Base-by-base conservation (phyloP, 2,797 vertebrate genomes). In the Bryconaethiops microstoma region DNA sequence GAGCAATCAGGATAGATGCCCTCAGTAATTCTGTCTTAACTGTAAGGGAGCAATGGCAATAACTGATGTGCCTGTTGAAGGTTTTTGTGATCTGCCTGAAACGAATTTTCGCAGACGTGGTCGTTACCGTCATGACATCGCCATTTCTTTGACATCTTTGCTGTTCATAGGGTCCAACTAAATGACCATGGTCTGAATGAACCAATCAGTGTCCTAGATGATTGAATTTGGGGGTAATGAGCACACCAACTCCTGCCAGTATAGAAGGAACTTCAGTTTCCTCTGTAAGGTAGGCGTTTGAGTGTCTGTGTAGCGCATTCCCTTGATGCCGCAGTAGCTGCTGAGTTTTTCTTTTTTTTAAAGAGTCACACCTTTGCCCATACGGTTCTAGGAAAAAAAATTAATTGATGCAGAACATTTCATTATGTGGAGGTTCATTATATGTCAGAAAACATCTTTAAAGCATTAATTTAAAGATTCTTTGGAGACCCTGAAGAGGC, bases 181-280 rank as follows among this genome's bases (percentile, higher is more conserved):
- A 89, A 86, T 89, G 88, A 82, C 86, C 84, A 86, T 77, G 82
- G 76, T 84, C 83, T 88, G 84, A 82, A 79, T 83, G 76, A 86
- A 71, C 69, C 57, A 76, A 67, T 72, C 73, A 83, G 64, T 82
- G 81, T 87, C 80, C 83, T 69, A 86, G 76, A 60, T 64, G 48
- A 77, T 74, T 73, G 64, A 64, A n/a, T 67, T 76, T 64, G 76
- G 75, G 80, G 82, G 60, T 79, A 40, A 78, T 81, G 79, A 84
- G 85, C 57, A 78, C 57, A 63, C 57, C 65, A 84, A 76, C 77
- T 79, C 74, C 68, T 73, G 79, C 62, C 64, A 74, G 72, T 76
- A 79, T 80, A 64, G 14, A 25, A 74, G 70, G 25, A 77, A 81
- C n/a, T 73, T 50, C 74, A 79, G 55, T 71, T 39, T 63, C 42